Percentiles rank a stretch among this genome's conserved stretches.
Evolutionary conservation across 92 coral and sea anemone genomes (phyloP).

Genomic region (Zoanthus solanderi): DNA sequence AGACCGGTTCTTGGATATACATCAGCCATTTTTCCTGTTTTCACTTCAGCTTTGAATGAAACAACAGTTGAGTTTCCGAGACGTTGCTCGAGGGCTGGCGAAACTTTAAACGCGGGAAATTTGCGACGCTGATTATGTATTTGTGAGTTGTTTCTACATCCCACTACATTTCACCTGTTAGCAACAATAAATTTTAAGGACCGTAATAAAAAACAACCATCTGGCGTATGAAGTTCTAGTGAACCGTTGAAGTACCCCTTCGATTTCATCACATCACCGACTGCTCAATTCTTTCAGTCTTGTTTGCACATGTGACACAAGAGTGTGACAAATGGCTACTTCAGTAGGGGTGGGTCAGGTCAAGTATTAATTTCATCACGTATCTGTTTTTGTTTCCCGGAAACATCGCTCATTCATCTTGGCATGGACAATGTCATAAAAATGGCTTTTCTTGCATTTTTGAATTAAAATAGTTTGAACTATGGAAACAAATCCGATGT

Average conservation of each 20-base stretch:
- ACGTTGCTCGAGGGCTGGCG: conserved; percentile 3
- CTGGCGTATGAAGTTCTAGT: neutral
- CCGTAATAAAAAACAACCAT: neutral
- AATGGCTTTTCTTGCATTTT: neutral
- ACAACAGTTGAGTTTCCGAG: neutral
- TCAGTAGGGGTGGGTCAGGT: conserved; percentile 27
- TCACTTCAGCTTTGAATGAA: conserved; percentile 14
- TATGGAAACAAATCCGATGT: neutral
- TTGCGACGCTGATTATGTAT: neutral
- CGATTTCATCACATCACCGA: conserved; percentile 30
- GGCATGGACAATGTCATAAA: neutral
- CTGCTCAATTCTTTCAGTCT: conserved; percentile 5
- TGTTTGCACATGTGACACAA: conserved; percentile 49
- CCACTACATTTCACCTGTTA: conserved; percentile 28
- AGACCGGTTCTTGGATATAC: conserved; percentile 27
- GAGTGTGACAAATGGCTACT: conserved; percentile 26
- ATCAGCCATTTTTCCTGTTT: conserved; percentile 32
- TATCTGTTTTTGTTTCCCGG: neutral
- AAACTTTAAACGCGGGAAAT: conserved; percentile 26
- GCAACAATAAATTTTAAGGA: neutral
- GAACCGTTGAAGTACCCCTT: neutral
- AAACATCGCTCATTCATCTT: neutral
- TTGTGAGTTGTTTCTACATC: neutral
- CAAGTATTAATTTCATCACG: neutral
- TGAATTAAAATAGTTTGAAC: neutral